phyloP scores from a whole-genome alignment of 2,888 invertebrate genomes.

The Nomada lathburiana region DNA sequence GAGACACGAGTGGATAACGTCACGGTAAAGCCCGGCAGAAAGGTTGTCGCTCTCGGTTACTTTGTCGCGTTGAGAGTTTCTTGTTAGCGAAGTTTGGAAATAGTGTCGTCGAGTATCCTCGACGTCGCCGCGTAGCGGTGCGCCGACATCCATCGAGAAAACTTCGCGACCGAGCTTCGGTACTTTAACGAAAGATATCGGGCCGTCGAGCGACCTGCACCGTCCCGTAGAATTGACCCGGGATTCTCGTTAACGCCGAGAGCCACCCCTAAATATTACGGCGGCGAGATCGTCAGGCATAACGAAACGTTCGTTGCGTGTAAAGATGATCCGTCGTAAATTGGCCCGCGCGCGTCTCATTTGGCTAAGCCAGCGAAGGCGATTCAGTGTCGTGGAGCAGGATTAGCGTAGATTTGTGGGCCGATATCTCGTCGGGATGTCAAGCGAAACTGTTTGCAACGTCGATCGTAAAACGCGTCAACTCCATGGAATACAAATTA shows the following conservation, averaged over 20 bases:
- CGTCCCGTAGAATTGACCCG: background rate
- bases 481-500: conserved; percentile 5
- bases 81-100: conserved; percentile 42
- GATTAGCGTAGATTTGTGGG: conserved; percentile 35
- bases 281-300: conserved; percentile 22
- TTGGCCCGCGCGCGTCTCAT: conserved; percentile 25
- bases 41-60: conserved; percentile 37
- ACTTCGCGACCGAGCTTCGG: conserved; percentile 17
- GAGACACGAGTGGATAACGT: conserved; percentile 10
- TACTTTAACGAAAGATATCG: background rate
- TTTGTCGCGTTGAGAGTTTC: conserved; percentile 39
- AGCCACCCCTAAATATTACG: background rate
- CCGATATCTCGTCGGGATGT: conserved; percentile 9
- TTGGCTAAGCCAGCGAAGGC: background rate
- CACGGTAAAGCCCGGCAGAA: conserved; percentile 7
- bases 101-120: conserved; percentile 8
- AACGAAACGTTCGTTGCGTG: conserved; percentile 14
- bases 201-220: background rate
- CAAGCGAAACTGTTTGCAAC: conserved; percentile 27
- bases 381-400: background rate
- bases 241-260: conserved; percentile 6
- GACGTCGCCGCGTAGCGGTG: background rate
- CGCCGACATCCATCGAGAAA: conserved; percentile 10
- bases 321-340: conserved; percentile 33
- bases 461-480: conserved; percentile 39